Evolutionary conservation across 2,797 vertebrate genomes (phyloP).

Genomic region (Propithecus perrieri): DNA sequence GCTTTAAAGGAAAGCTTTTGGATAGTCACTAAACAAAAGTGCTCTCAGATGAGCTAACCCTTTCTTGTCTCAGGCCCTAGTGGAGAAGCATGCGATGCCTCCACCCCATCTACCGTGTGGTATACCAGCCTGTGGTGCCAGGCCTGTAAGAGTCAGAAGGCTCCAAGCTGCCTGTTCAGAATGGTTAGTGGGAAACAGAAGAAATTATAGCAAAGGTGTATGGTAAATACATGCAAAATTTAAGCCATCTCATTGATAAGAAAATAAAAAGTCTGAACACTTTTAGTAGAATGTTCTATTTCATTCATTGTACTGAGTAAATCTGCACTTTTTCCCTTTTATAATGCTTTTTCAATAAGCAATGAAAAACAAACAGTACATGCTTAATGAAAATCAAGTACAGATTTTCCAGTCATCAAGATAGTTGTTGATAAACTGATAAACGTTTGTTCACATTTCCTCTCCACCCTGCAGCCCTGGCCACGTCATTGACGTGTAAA

Average conservation of each 20-base stretch:
- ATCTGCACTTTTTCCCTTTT: not conserved
- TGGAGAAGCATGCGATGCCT: not conserved
- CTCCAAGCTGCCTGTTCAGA: not conserved
- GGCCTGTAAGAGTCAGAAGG: not conserved
- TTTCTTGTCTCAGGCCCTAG: not conserved
- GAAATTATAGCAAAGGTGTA: not conserved
- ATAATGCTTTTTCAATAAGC: not conserved
- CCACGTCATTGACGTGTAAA: not conserved
- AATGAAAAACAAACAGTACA: not conserved
- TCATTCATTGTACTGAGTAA: not conserved
- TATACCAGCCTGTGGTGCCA: not conserved
- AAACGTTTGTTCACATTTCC: not conserved
- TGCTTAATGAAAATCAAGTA: not conserved
- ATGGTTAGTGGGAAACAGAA: not conserved
- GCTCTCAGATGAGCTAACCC: not conserved
- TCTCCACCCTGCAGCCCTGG: not conserved
- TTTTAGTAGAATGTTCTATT: not conserved
- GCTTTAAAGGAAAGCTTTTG: not conserved
- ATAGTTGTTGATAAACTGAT: not conserved
- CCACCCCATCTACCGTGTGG: accelerated
- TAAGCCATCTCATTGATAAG: not conserved
- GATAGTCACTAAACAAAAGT: not conserved
- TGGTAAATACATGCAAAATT: not conserved
- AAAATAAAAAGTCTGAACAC: not conserved
- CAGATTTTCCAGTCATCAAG: not conserved